Evolutionary conservation across 2,113 vertebrate species (phyloP).

Genomic region (Eolophus roseicapilla): DNA sequence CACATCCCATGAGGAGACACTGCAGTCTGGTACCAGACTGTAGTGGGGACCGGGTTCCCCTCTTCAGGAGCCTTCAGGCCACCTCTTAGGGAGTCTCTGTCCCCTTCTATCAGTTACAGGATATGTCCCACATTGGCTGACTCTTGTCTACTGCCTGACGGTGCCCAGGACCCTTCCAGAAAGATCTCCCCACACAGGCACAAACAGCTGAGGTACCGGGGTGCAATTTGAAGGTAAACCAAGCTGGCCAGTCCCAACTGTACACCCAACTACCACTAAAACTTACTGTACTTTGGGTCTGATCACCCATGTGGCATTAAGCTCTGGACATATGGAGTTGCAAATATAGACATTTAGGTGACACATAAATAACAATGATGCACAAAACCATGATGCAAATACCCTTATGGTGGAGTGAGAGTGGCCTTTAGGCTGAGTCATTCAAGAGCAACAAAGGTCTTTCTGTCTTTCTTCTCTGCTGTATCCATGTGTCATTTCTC

Average conservation of each 20-base stretch:
- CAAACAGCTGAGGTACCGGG: not conserved
- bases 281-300: not conserved
- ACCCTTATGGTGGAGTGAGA: not conserved
- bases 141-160: not conserved
- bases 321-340: not conserved
- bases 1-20: not conserved
- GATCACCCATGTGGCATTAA: not conserved
- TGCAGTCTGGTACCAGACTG: fast-evolving
- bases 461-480: not conserved
- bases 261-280: not conserved
- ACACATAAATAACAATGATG: not conserved
- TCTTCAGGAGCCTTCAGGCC: not conserved
- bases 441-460: not conserved
- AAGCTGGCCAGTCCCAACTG: not conserved
- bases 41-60: fast-evolving
- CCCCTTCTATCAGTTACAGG: not conserved
- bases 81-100: not conserved
- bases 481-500: conserved; percentile 17
- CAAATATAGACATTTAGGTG: not conserved
- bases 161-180: not conserved
- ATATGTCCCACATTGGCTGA: not conserved
- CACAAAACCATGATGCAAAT: fast-evolving
- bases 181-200: not conserved
- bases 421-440: not conserved
- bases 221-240: not conserved